Conservation (phyloP, 2,797 vertebrate species). For the Margarornis squamiger region DNA sequence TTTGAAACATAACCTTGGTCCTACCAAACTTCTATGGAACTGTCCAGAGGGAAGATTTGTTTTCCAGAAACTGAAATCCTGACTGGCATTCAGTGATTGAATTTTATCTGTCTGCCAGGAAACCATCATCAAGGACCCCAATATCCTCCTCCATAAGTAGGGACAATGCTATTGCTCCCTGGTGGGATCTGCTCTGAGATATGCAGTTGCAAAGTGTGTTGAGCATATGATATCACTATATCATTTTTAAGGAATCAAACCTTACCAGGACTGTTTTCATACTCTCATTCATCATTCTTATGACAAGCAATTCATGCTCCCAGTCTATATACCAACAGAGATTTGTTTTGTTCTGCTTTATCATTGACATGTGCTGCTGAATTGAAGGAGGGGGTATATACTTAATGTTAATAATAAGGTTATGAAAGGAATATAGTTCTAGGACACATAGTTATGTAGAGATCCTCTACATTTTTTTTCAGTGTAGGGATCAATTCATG, state of each 20-base stretch:
- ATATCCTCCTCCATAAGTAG: not conserved
- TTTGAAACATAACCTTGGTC: not conserved
- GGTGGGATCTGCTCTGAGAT: not conserved
- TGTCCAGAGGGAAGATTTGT: not conserved
- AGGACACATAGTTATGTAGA: not conserved
- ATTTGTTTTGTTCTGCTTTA: not conserved
- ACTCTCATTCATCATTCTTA: not conserved
- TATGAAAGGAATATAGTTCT: not conserved
- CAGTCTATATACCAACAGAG: not conserved
- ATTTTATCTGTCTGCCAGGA: not conserved
- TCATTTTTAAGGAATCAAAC: not conserved
- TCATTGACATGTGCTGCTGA: not conserved
- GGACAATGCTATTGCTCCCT: not conserved
- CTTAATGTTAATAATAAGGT: not conserved
- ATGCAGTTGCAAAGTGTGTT: not conserved
- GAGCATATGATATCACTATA: not conserved
- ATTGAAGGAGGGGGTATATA: not conserved
- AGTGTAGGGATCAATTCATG: not conserved
- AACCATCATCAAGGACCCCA: not conserved
- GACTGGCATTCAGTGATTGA: not conserved
- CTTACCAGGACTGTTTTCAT: not conserved
- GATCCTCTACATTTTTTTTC: not conserved
- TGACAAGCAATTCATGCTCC: not conserved
- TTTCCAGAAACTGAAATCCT: not conserved
- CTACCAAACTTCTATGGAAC: not conserved